Conservation (phyloP, 2,113 vertebrate species). For the Thamnophis sirtalis region DNA sequence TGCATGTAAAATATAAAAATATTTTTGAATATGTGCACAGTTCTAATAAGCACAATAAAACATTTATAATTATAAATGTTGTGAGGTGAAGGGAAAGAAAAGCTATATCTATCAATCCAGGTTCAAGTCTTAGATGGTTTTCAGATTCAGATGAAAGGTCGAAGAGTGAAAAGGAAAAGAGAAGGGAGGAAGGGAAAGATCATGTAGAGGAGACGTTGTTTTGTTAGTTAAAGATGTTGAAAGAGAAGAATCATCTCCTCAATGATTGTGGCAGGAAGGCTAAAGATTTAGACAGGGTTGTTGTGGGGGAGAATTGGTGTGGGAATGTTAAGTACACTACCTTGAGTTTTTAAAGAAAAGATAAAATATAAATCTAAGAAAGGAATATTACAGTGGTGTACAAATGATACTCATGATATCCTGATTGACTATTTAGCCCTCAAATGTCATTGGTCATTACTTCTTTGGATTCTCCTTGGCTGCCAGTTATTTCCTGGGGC, state of each 20-base stretch:
- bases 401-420: neutral
- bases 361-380: neutral
- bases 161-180: neutral
- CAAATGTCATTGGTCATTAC: neutral
- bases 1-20: neutral
- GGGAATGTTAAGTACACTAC: neutral
- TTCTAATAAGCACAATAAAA: neutral
- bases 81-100: neutral
- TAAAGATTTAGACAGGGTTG: neutral
- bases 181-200: neutral
- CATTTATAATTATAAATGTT: neutral
- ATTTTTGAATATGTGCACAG: neutral
- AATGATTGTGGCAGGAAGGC: neutral
- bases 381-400: neutral
- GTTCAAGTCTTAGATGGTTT: neutral
- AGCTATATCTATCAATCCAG: neutral
- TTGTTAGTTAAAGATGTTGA: neutral
- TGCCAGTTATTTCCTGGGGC: neutral
- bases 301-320: neutral
- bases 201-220: neutral
- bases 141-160: neutral
- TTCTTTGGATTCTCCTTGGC: neutral
- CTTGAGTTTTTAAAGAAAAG: neutral
- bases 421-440: neutral
- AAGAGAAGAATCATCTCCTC: neutral